These are phyloP conservation scores for Galerucella pusilla DNA, from an alignment of 2,888 invertebrate genomes.

Conservation along the genomic window DNA sequence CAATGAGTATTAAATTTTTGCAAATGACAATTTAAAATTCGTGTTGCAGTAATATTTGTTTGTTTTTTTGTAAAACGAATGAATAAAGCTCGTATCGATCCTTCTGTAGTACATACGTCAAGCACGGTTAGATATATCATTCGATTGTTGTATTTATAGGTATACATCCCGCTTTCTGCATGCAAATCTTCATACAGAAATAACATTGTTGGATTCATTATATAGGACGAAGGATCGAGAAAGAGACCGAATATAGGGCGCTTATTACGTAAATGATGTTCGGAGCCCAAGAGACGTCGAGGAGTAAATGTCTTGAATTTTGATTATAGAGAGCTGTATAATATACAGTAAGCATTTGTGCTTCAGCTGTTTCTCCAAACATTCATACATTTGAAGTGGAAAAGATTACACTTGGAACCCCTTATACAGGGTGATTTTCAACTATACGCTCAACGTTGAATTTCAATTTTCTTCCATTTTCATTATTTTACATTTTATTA, in stretches of 20 bases:
- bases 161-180: constrained; percentile 24
- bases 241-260: constrained; percentile 21
- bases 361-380: background rate
- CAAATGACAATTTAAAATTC: no score
- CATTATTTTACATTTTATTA: no score
- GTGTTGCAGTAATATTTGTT: background rate
- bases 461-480: no score
- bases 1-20: no score
- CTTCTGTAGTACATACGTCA: background rate
- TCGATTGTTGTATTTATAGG: constrained; percentile 22
- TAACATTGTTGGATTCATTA: constrained; percentile 15
- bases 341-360: background rate
- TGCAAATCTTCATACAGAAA: constrained; percentile 22
- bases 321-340: constrained; percentile 2
- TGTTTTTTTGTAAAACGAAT: background rate
- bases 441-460: no score
- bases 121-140: constrained; percentile 13
- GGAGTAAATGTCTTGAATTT: constrained; percentile 28
- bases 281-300: constrained; percentile 12
- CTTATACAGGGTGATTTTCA: no score
- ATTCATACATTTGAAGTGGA: background rate
- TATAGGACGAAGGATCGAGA: background rate
- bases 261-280: constrained; percentile 23
- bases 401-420: background rate
- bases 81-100: background rate